A percentile compares a stretch with the other conserved stretches of the same genome.
Evolutionary conservation across 2,113 vertebrate genomes (phyloP).

Genomic region (Muscicapa adusta): DNA sequence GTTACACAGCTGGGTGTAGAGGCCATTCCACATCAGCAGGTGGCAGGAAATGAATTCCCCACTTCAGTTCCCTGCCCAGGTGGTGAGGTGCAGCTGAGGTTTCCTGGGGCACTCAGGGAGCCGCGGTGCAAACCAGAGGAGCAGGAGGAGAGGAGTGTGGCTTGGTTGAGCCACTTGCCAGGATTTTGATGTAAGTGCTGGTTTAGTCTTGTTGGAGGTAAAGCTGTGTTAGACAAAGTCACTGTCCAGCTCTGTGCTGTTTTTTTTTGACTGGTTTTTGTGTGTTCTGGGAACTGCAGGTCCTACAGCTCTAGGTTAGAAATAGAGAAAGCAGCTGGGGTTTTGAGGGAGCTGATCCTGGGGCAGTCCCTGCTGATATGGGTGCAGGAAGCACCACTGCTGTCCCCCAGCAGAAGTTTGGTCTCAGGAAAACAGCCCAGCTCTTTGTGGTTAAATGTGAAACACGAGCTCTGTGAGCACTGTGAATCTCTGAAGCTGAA

Average conservation of each 20-base stretch:
- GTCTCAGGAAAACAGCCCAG: not conserved
- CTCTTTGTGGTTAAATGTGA: not conserved
- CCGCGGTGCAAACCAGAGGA: not conserved
- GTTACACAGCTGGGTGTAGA: not conserved
- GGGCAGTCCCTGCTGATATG: not conserved
- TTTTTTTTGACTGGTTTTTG: not conserved
- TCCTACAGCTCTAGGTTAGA: not conserved
- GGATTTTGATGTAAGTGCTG: not conserved
- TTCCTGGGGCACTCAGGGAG: not conserved
- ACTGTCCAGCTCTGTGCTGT: rapidly evolving
- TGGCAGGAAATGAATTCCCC: not conserved
- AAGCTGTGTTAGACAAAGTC: not conserved
- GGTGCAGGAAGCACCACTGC: too few species aligned
- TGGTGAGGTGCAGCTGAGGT: not conserved
- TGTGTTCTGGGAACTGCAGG: rapidly evolving
- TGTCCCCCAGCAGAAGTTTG: too few species aligned
- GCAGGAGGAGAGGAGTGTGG: rapidly evolving
- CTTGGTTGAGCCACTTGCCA: rapidly evolving
- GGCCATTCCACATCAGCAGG: not conserved
- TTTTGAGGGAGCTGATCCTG: not conserved
- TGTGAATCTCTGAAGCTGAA: not conserved
- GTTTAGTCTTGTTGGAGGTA: not conserved
- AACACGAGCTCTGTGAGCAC: rapidly evolving
- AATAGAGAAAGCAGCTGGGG: not conserved
- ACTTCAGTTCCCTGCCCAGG: not conserved